Evolutionary conservation across 2,888 invertebrate species (phyloP), one percentile per base, ranked within the genome.

Genomic region (Lithophane socia): DNA sequence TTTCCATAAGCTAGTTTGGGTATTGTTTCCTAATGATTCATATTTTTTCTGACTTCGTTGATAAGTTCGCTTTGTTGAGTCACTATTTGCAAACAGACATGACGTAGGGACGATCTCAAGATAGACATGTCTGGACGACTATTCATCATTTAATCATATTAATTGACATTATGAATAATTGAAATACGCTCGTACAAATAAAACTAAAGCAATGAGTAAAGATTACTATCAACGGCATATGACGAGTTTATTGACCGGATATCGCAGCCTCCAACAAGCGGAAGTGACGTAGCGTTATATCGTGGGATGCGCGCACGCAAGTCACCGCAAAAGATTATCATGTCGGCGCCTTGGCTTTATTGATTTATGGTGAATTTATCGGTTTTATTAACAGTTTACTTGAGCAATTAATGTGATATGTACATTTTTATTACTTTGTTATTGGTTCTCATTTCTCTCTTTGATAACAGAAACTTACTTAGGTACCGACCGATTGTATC

Each of bases 181-280:
- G 10, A 21, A 75, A 18, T 56, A 63, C n/a, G 5, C 47, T 56
- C 37, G 47, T 24, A 60, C 9, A 58, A 54, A 65, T 58, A 29
- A 66, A 70, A 61, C n/a, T 37, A 58, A 64, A 68, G 18, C 42
- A 60, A 21, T 37, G 42, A 64, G 42, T 80, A 71, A 79, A 71
- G 49, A 81, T 70, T 52, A 52, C n/a, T 13, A 78, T 56, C 56
- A 70, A 58, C 56, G 56, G 52, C 68, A 75, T 85, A 76, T 71
- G 76, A 82, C 47, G 80, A 86, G 89, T 90, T 87, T 91, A 89
- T 90, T 91, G 92, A 89, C 91, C 92, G 93, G 93, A 93, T 91
- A 90, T 91, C 90, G 88, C 88, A 92, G 91, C 89, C 91, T 92
- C 90, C 84, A 82, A 75, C 78, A 75, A 77, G 75, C 92, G 94